Evolutionary conservation across 2,113 vertebrate species (phyloP).

Genomic region (Saccopteryx leptura): DNA sequence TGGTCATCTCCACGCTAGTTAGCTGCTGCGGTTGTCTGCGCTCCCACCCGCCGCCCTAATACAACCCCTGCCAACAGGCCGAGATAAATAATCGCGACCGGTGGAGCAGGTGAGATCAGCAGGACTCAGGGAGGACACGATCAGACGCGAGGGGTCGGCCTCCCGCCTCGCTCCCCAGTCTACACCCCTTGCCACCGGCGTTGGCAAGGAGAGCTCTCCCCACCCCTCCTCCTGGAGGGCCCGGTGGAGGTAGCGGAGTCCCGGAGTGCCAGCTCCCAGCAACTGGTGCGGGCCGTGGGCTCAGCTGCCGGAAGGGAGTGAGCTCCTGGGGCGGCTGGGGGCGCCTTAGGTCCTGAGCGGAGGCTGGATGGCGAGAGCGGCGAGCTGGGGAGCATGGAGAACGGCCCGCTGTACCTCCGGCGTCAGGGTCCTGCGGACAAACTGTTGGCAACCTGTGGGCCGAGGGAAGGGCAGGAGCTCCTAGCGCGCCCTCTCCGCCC

Average conservation of each 20-base stretch:
- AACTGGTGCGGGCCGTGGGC: neutral
- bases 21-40: slow-evolving; percentile 12
- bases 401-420: neutral
- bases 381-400: neutral
- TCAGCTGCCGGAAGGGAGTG: neutral
- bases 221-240: neutral
- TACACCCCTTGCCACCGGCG: slow-evolving; percentile 37
- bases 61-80: neutral
- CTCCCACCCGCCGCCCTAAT: slow-evolving; percentile 37
- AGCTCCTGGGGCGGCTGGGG: slow-evolving; percentile 34
- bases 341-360: slow-evolving; percentile 7
- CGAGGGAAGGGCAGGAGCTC: slow-evolving; percentile 25
- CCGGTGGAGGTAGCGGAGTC: neutral
- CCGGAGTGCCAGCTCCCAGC: neutral
- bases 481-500: neutral
- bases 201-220: neutral
- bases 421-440: slow-evolving; percentile 31
- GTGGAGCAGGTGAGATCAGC: slow-evolving; percentile 80
- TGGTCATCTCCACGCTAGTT: neutral
- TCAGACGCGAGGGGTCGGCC: neutral
- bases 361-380: neutral
- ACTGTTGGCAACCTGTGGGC: slow-evolving; percentile 81
- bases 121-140: neutral
- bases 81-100: slow-evolving; percentile 76
- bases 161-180: neutral